A percentile compares a stretch with the other conserved stretches of the same genome.
These are phyloP conservation scores for Microctenopoma lineatum DNA, from an alignment of 2,797 vertebrate species.

Conservation along the genomic window DNA sequence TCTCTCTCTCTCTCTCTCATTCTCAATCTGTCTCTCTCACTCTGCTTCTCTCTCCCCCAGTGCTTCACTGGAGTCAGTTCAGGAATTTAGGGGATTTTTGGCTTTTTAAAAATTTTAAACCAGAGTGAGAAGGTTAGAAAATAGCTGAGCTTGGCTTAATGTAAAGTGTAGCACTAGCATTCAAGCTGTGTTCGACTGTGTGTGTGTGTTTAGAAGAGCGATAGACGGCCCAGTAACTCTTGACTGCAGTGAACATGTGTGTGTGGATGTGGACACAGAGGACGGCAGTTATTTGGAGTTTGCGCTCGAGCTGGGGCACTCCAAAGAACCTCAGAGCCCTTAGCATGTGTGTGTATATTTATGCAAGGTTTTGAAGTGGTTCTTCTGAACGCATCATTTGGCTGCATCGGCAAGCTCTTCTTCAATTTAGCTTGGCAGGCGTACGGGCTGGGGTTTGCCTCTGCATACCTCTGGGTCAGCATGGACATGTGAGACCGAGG, in stretches of 20 bases:
- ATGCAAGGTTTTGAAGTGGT: constrained; percentile 79
- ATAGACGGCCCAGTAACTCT: background rate
- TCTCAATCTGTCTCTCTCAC: constrained; percentile 33
- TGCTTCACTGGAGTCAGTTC: constrained; percentile 33
- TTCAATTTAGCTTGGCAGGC: constrained; percentile 80
- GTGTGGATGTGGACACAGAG: constrained; percentile 38
- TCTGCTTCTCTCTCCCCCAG: constrained; percentile 32
- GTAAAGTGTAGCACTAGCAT: constrained; percentile 11
- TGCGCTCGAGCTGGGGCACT: constrained; percentile 65
- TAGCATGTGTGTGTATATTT: constrained; percentile 77
- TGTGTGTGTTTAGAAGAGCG: background rate
- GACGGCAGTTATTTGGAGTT: constrained; percentile 66
- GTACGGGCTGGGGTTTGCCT: constrained; percentile 63
- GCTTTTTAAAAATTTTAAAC: constrained; percentile 51
- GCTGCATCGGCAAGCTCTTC: constrained; percentile 77
- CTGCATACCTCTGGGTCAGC: constrained; percentile 72
- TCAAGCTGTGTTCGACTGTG: constrained; percentile 1
- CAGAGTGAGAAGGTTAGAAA: constrained; percentile 24
- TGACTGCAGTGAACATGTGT: constrained; percentile 16
- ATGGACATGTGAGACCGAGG: constrained; percentile 68
- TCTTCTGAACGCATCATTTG: constrained; percentile 82
- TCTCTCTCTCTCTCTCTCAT: constrained; percentile 30
- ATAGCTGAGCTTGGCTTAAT: constrained; percentile 9
- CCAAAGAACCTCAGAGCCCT: constrained; percentile 51
- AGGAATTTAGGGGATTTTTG: constrained; percentile 52